phyloP scores from a whole-genome alignment of 2,888 invertebrate genomes.

The Tetragonula carbonaria region DNA sequence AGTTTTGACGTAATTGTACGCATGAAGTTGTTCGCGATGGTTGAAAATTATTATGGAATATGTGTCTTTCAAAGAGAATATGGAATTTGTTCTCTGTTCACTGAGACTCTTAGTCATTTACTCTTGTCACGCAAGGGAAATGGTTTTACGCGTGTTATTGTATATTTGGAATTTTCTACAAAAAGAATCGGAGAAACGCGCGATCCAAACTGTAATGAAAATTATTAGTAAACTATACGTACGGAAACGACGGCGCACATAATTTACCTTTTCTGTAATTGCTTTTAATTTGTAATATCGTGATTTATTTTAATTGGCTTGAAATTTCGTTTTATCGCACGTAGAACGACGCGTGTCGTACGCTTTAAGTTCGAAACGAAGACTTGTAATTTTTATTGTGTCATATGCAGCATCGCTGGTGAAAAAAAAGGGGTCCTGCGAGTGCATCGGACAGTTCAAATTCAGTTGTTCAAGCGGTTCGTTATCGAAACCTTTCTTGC shows the following conservation, averaged over 20 bases:
- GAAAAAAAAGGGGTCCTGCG: not conserved
- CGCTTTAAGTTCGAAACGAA: not conserved
- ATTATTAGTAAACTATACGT: not conserved
- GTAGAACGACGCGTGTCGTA: not conserved
- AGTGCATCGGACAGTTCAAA: constrained; percentile 9
- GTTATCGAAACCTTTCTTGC: not conserved
- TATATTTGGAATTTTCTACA: not conserved
- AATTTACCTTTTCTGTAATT: not conserved
- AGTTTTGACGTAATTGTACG: too few relatives aligned
- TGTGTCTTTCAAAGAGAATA: too few relatives aligned
- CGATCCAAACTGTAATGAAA: not conserved
- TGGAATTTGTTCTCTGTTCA: too few relatives aligned
- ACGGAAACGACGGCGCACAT: too few relatives aligned
- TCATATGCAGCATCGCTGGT: not conserved
- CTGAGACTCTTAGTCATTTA: too few relatives aligned
- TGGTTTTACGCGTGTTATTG: not conserved
- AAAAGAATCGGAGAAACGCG: not conserved
- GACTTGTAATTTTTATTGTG: not conserved
- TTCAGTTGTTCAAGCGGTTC: not conserved
- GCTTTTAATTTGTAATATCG: not conserved
- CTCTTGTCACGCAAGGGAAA: too few relatives aligned
- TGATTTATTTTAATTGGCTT: not conserved
- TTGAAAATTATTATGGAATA: too few relatives aligned
- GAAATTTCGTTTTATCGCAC: not conserved
- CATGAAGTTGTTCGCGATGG: too few relatives aligned